Evolutionary conservation across 2,888 invertebrate genomes (phyloP), one percentile per base, ranked within the genome.

Genomic region (Drosophila ustulata): DNA sequence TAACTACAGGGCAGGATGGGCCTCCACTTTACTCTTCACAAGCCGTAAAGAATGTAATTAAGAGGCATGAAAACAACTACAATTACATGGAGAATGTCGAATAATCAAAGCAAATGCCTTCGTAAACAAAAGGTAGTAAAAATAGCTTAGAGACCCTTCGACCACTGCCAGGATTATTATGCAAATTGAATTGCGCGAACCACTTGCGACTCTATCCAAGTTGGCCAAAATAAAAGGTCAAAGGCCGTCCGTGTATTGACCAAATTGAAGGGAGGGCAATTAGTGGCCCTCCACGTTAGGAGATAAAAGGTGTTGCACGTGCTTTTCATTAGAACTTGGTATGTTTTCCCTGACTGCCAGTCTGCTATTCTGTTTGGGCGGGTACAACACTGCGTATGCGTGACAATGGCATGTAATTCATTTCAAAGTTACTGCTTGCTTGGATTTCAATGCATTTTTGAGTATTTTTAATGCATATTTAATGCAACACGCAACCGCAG

Each of bases 401-500:
- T 82, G 88, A 55, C 77, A 69, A 46, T 69, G 11, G 34, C 18
- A 34, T 39, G 66, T 81, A 75, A 79, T 61, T 88, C 69, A 82
- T 67, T 69, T 65, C 32, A 49, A 43, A 55, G 32, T 18, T 50
- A 45, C 43, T 45, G 13, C 49, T 49, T 49, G 13, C 50, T 45
- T 18, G 68, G 66, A 68, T 74, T 75, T 78, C 65, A 72, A 67
- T 87, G 82, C 89, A 87, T 87, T 89, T 78, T 56, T 75, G 71
- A 81, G 75, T 71, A 75, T 68, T 74, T 73, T 75, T 78, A 83
- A 89, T 87, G 78, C 71, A 82, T 78, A 71, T 80, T 82, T 81
- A 80, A 89, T 85, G 73, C 78, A 63, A 46, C 90, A 90, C 90
- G 83, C 89, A 64, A 84, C 43, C 63, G 25, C 39, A 30, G 23